Percentiles rank a stretch among this genome's conserved stretches.
phyloP scores from a whole-genome alignment of 2,113 vertebrate species.

The Puma concolor region DNA sequence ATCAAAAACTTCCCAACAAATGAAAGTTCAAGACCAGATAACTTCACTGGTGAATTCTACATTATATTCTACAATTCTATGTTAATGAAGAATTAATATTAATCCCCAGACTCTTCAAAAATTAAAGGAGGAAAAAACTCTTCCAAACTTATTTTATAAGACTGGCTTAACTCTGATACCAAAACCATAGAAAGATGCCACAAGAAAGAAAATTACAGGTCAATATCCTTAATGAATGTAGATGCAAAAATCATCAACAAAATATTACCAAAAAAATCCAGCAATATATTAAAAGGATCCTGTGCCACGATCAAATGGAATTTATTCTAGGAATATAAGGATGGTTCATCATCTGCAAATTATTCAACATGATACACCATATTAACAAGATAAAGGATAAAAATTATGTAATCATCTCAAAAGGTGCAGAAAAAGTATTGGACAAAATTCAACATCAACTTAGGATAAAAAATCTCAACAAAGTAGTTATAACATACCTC shows the following conservation, averaged over 20 bases:
- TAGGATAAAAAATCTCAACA: neutral
- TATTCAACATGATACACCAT: neutral
- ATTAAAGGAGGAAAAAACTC: too few species aligned
- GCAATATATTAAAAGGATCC: neutral
- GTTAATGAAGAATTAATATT: neutral
- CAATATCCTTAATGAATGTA: neutral
- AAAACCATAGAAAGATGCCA: neutral
- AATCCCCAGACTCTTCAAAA: neutral
- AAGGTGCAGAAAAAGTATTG: neutral
- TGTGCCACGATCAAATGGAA: neutral
- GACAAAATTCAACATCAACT: neutral
- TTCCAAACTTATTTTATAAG: neutral
- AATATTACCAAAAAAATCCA: neutral
- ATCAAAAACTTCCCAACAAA: neutral
- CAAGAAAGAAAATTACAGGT: neutral
- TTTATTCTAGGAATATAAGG: neutral
- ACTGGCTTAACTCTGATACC: neutral
- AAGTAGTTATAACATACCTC: neutral
- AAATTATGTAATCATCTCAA: neutral
- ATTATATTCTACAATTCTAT: neutral
- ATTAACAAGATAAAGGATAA: neutral
- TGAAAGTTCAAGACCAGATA: neutral
- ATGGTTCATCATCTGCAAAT: neutral
- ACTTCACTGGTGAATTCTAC: neutral
- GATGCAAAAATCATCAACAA: neutral